phyloP scores from a whole-genome alignment of 2,113 vertebrate genomes.

The Malurus elegans region DNA sequence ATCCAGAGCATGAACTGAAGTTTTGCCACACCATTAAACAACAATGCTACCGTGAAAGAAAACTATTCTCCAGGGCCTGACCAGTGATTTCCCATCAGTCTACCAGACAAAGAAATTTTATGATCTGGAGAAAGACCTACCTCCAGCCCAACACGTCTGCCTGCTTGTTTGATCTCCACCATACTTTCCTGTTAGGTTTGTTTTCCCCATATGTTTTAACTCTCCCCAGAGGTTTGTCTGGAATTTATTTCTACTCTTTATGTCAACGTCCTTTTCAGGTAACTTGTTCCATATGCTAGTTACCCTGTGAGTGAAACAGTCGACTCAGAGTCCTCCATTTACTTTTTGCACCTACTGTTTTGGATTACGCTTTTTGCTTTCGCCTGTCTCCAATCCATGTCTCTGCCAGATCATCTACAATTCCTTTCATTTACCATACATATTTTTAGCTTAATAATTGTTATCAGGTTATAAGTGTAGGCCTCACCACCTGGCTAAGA shows the following conservation, averaged over 20 bases:
- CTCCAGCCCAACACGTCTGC: neutral
- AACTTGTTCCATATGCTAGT: conserved; percentile 43
- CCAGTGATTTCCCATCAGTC: neutral
- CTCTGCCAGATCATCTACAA: neutral
- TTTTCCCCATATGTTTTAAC: neutral
- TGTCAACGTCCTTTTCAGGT: neutral
- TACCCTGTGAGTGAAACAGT: neutral
- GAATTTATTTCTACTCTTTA: conserved; percentile 38
- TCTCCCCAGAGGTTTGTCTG: neutral
- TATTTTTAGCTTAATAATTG: neutral
- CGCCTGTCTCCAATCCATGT: neutral
- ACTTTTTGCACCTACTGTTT: conserved; percentile 17
- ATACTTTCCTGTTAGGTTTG: neutral
- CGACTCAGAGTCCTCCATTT: neutral
- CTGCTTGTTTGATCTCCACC: conserved; percentile 32
- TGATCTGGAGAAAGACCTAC: neutral
- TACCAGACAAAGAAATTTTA: conserved; percentile 18
- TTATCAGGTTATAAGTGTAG: neutral
- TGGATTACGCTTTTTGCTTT: neutral
- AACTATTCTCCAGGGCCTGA: neutral
- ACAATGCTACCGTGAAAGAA: neutral
- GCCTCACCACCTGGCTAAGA: neutral
- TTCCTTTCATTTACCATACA: neutral
- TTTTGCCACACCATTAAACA: neutral
- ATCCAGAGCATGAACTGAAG: neutral